Evolutionary conservation across 2,797 vertebrate species (phyloP).

Genomic region (Cossypha caffra): DNA sequence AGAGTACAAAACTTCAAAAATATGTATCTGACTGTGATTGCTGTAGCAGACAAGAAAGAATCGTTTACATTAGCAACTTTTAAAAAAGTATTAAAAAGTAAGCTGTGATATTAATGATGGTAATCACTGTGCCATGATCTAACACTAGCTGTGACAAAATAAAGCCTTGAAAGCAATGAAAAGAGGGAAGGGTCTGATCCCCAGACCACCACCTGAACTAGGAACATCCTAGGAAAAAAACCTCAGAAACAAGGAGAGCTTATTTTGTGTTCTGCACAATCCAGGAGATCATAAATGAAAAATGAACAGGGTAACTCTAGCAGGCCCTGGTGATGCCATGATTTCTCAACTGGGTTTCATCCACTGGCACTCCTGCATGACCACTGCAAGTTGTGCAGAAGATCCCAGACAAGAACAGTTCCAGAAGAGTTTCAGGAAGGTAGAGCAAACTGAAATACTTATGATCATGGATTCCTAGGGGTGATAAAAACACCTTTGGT

Average conservation of each 20-base stretch:
- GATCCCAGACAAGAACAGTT: not conserved
- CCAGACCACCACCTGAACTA: not conserved
- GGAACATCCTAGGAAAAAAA: not conserved
- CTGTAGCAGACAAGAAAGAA: not conserved
- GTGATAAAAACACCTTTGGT: not conserved
- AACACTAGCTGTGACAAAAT: not conserved
- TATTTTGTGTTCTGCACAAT: not conserved
- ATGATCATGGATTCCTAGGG: accelerated
- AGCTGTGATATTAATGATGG: not conserved
- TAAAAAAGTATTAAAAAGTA: not conserved
- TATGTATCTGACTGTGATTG: accelerated
- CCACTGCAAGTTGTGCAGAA: not conserved
- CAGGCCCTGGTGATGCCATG: not conserved
- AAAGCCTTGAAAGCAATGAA: not conserved
- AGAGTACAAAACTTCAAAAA: not conserved
- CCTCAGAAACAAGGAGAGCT: accelerated
- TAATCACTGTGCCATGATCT: not conserved
- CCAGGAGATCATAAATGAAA: not conserved
- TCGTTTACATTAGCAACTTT: not conserved
- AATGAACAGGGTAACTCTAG: not conserved
- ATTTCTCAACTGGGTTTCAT: not conserved
- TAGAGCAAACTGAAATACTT: not conserved
- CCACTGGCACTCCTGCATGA: not conserved
- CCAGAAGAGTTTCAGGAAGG: not conserved
- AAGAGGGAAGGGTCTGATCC: not conserved